Percentiles rank a stretch among this genome's conserved stretches.
These are phyloP conservation scores for Luperina testacea DNA, from an alignment of 2,888 invertebrate genomes.

Conservation along the genomic window DNA sequence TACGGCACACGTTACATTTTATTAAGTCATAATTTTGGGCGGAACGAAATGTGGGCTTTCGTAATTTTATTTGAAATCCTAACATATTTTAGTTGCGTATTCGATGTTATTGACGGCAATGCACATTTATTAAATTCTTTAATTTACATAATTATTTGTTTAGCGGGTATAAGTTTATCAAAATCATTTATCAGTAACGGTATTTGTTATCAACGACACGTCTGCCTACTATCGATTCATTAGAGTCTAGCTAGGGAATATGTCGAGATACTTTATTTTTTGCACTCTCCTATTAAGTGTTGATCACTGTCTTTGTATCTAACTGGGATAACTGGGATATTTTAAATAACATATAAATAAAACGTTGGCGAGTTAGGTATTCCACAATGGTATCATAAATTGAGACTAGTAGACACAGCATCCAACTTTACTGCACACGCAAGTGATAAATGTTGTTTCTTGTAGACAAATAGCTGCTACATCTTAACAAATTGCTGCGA, in stretches of 20 bases:
- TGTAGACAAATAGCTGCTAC: constrained; percentile 82
- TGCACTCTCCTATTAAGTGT: constrained; percentile 17
- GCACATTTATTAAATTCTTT: constrained; percentile 66
- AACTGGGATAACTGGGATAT: constrained; percentile 56
- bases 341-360: constrained; percentile 66
- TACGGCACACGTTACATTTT: constrained; percentile 81
- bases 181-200: constrained; percentile 61
- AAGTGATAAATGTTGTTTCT: constrained; percentile 79
- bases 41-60: constrained; percentile 80
- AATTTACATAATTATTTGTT: constrained; percentile 67
- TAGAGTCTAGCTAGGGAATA: constrained; percentile 19
- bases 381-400: constrained; percentile 80
- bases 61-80: constrained; percentile 76
- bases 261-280: constrained; percentile 29
- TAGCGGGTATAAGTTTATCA: constrained; percentile 63
- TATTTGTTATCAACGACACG: constrained; percentile 44
- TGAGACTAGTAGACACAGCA: constrained; percentile 69
- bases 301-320: constrained; percentile 45
- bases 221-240: constrained; percentile 26
- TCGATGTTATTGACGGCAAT: constrained; percentile 66
- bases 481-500: constrained; percentile 79
- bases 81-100: constrained; percentile 75
- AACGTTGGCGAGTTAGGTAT: constrained; percentile 69
- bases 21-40: constrained; percentile 84
- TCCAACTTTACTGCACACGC: constrained; percentile 67